Evolutionary conservation across 2,113 vertebrate species (phyloP).

Genomic region (Lota lota): DNA sequence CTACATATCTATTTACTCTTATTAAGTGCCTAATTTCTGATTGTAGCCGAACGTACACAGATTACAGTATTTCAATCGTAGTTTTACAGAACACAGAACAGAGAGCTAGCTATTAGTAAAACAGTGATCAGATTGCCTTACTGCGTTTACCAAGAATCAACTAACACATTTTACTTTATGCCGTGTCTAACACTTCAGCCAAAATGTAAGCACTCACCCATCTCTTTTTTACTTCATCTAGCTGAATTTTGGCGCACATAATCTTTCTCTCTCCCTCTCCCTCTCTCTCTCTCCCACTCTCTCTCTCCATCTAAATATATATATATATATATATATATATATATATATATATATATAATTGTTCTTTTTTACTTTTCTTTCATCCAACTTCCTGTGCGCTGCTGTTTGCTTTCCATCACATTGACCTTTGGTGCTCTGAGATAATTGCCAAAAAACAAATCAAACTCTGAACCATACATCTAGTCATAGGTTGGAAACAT

Average conservation of each 20-base stretch:
- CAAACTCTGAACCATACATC: no score
- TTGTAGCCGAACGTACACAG: slow-evolving; percentile 81
- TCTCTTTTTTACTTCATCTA: slow-evolving; percentile 39
- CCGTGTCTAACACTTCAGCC: slow-evolving; percentile 71
- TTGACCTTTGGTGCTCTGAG: slow-evolving; percentile 43
- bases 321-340: no score
- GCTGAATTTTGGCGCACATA: slow-evolving; percentile 36
- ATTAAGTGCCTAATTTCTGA: slow-evolving; percentile 82
- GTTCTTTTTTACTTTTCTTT: neutral
- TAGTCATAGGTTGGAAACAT: no score
- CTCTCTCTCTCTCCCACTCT: slow-evolving; percentile 10
- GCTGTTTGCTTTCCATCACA: neutral
- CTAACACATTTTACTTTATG: slow-evolving; percentile 43
- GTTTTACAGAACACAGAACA: slow-evolving; percentile 45
- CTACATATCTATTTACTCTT: slow-evolving; percentile 72
- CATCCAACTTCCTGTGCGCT: neutral
- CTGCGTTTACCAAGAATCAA: slow-evolving; percentile 54
- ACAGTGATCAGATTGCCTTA: slow-evolving; percentile 71
- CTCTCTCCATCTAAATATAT: neutral
- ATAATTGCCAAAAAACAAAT: slow-evolving; percentile 2
- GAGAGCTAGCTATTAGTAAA: slow-evolving; percentile 55
- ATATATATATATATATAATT: no score
- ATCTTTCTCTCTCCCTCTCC: neutral
- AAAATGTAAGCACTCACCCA: slow-evolving; percentile 52
- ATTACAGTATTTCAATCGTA: slow-evolving; percentile 63